phyloP scores from a whole-genome alignment of 2,888 invertebrate genomes.

The Tipula lateralis region DNA sequence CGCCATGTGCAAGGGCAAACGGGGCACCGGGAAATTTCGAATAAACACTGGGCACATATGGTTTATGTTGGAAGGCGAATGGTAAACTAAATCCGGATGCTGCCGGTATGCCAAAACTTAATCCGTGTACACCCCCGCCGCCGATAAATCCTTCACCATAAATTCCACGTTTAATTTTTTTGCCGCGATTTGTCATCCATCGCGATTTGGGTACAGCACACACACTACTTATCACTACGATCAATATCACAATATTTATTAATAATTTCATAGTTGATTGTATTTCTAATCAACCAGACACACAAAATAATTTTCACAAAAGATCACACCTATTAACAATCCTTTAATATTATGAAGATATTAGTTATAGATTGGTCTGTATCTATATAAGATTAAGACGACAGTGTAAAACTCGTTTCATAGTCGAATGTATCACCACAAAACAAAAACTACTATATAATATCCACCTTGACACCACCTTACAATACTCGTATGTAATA shows the following conservation, averaged over 20 bases:
- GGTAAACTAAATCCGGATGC: neutral
- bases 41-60: neutral
- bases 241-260: neutral
- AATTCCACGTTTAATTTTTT: slow-evolving; percentile 6
- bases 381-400: too few relatives aligned
- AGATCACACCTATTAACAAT: neutral
- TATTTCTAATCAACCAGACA: neutral
- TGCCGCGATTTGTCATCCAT: neutral
- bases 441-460: neutral
- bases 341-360: neutral
- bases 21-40: neutral
- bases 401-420: neutral
- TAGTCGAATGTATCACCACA: neutral
- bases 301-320: neutral
- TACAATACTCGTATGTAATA: too few relatives aligned
- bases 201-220: neutral
- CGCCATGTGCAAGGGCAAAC: slow-evolving; percentile 13
- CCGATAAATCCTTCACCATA: neutral
- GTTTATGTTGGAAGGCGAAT: neutral
- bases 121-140: neutral
- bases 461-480: neutral
- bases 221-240: neutral
- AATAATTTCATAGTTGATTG: slow-evolving; percentile 19
- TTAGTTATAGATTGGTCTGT: neutral
- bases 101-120: slow-evolving; percentile 1